Base-by-base conservation (phyloP, 1,140 invertebrate genomes). In the Ruditapes philippinarum region DNA sequence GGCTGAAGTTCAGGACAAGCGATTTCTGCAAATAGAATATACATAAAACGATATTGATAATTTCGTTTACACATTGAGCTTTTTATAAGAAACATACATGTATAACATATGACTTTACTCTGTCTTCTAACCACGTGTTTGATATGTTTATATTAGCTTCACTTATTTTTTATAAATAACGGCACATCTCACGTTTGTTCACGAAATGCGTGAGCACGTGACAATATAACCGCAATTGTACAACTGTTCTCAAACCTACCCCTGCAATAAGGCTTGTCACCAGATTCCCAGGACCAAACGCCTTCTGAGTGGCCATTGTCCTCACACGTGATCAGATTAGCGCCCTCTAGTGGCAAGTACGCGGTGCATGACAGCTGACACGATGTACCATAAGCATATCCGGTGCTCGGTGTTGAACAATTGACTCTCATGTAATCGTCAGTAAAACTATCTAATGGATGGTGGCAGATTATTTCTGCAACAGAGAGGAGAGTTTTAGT, bases 11-110 rank as follows among this genome's bases (percentile, higher is more conserved):
- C 51, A 17, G 73, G 85, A 49, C 85, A 88, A 9, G 28, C 22
- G 14, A 79, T 42, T 45, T 60, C 85, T 88, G 49, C 38, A 73
- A 51, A 33, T n/a, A n/a, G n/a, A n/a, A n/a, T n/a, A n/a, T n/a
- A n/a, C n/a, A n/a, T n/a, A n/a, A n/a, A n/a, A n/a, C n/a, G n/a
- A n/a, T n/a, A n/a, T n/a, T n/a, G n/a, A n/a, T n/a, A n/a, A n/a
- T n/a, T n/a, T n/a, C n/a, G n/a, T n/a, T n/a, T n/a, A n/a, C n/a
- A n/a, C n/a, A n/a, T n/a, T n/a, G n/a, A n/a, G n/a, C n/a, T n/a
- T n/a, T n/a, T n/a, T n/a, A n/a, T n/a, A n/a, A n/a, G n/a, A n/a
- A n/a, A n/a, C n/a, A n/a, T n/a, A n/a, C n/a, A n/a, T n/a, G n/a
- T n/a, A n/a, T n/a, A n/a, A n/a, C n/a, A n/a, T n/a, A n/a, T n/a